Conservation (phyloP, 2,797 vertebrate species). For the Sparidentex hasta region DNA sequence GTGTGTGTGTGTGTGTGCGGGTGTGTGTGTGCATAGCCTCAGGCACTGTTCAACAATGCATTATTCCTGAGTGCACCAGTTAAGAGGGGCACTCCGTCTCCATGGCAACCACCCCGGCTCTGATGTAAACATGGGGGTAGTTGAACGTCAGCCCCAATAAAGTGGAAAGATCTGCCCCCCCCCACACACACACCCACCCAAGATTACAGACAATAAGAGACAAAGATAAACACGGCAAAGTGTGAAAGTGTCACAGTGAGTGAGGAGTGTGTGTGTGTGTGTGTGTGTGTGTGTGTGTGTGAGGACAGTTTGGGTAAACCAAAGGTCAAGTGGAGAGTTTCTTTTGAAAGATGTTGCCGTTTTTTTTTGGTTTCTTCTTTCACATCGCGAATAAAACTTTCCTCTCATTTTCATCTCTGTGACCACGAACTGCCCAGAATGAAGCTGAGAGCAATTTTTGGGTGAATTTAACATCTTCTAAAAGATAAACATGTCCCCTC, state of each 20-base stretch:
- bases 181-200: neutral
- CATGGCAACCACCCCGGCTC: slow-evolving; percentile 80
- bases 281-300: slow-evolving; percentile 1
- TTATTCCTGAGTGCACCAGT: slow-evolving; percentile 88
- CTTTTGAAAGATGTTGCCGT: slow-evolving; percentile 10
- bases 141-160: slow-evolving; percentile 73
- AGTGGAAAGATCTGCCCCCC: slow-evolving; percentile 46
- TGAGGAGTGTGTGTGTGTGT: neutral
- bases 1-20: slow-evolving; percentile 43
- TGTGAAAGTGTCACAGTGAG: neutral
- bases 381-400: slow-evolving; percentile 16
- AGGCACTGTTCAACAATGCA: slow-evolving; percentile 87
- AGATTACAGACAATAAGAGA: slow-evolving; percentile 46
- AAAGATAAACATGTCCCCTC: slow-evolving; percentile 6
- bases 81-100: slow-evolving; percentile 86
- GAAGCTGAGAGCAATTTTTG: slow-evolving; percentile 3
- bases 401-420: slow-evolving; percentile 23
- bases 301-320: slow-evolving; percentile 10
- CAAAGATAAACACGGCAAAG: slow-evolving; percentile 13
- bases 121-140: slow-evolving; percentile 84
- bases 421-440: neutral
- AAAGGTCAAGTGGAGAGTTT: slow-evolving; percentile 21
- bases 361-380: slow-evolving; percentile 30
- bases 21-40: slow-evolving; percentile 80
- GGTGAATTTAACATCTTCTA: neutral